Evolutionary conservation across 2,888 invertebrate genomes (phyloP).

Genomic region (Buathra laborator): DNA sequence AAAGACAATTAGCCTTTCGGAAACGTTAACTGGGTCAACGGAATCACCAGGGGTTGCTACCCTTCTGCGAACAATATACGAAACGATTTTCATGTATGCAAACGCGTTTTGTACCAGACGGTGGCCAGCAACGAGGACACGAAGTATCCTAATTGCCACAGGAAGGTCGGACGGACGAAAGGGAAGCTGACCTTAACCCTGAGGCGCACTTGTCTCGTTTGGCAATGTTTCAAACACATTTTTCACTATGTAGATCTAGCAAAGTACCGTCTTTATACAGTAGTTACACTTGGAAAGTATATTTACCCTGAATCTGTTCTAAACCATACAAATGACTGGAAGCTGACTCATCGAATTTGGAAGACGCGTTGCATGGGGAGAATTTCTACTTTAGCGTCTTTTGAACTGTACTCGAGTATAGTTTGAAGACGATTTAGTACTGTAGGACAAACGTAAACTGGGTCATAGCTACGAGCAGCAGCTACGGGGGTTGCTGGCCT

Average conservation of each 20-base stretch:
- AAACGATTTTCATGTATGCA: slow-evolving; percentile 74
- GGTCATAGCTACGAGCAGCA: slow-evolving; percentile 55
- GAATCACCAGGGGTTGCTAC: slow-evolving; percentile 58
- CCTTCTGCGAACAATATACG: slow-evolving; percentile 73
- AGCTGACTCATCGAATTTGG: slow-evolving; percentile 34
- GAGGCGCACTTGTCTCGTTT: slow-evolving; percentile 45
- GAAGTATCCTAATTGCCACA: slow-evolving; percentile 61
- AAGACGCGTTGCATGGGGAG: slow-evolving; percentile 12
- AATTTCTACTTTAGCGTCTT: not conserved
- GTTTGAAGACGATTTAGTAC: slow-evolving; percentile 1
- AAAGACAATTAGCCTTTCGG: slow-evolving; percentile 74
- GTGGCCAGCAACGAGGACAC: not conserved
- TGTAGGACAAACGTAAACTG: slow-evolving; percentile 44
- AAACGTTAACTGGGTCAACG: slow-evolving; percentile 73
- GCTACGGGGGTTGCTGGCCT: slow-evolving; percentile 45
- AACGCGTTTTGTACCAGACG: slow-evolving; percentile 66
- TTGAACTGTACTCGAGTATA: not conserved
- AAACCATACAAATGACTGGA: slow-evolving; percentile 28
- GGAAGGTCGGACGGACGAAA: slow-evolving; percentile 42
- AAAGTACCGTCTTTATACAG: slow-evolving; percentile 10
- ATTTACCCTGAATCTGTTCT: slow-evolving; percentile 4
- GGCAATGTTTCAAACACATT: slow-evolving; percentile 21
- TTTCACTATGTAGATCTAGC: slow-evolving; percentile 2
- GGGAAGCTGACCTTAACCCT: slow-evolving; percentile 50
- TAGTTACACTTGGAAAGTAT: slow-evolving; percentile 19